A percentile compares a stretch with the other conserved stretches of the same genome.
Evolutionary conservation across 2,888 invertebrate genomes (phyloP).

Genomic region (Cheilosia variabilis): DNA sequence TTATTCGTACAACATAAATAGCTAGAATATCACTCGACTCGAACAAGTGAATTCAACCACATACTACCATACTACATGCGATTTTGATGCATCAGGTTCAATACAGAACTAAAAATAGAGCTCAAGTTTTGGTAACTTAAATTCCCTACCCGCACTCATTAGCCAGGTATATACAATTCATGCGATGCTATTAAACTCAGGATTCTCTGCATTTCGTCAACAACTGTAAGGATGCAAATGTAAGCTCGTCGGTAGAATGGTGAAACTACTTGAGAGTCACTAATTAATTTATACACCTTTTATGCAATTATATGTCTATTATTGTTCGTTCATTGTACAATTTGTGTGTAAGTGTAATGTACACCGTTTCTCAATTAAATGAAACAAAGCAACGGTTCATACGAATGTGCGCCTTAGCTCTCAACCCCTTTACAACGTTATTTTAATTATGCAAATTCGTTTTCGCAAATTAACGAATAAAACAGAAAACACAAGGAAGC

Average conservation of each 20-base stretch:
- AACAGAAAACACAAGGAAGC: slow-evolving; percentile 1
- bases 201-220: not conserved
- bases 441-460: slow-evolving; percentile 37
- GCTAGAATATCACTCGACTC: too few species aligned
- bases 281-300: slow-evolving; percentile 18
- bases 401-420: not conserved
- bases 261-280: slow-evolving; percentile 9
- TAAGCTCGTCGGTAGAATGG: not conserved
- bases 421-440: not conserved
- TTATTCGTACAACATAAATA: too few species aligned
- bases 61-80: too few species aligned
- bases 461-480: slow-evolving; percentile 14
- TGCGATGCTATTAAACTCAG: slow-evolving; percentile 18
- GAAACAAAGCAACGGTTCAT: not conserved
- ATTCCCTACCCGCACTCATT: not conserved
- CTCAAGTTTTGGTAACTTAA: not conserved
- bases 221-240: not conserved
- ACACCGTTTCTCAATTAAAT: slow-evolving; percentile 15
- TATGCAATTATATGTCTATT: slow-evolving; percentile 14
- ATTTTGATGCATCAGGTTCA: too few species aligned
- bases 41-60: too few species aligned
- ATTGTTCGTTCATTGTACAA: not conserved
- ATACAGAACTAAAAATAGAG: too few species aligned
- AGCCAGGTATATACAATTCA: not conserved
- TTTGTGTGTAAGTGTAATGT: not conserved